Base-by-base conservation (phyloP, 2,797 vertebrate species). In the Centroberyx gerrardi region DNA sequence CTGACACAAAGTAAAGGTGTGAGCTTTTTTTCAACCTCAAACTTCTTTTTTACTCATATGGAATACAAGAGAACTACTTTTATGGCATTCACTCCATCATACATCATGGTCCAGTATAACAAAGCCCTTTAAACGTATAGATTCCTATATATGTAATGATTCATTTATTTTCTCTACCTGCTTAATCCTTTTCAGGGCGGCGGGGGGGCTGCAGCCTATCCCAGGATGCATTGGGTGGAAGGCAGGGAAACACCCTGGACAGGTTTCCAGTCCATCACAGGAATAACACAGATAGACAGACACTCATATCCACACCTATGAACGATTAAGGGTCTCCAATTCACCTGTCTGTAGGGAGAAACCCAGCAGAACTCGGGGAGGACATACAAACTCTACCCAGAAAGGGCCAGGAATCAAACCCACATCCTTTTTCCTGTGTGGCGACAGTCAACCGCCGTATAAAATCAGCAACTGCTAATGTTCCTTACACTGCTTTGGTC, bases 391-490 rank as follows among this genome's bases (percentile, higher is more conserved):
- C 62, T 38, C 59, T 33, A 68, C 33, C 58, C 51, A 42, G 56
- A 83, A 65, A 76, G 64, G 22, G 22, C 22, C 22, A 22, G 22
- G 22, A 74, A 53, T 58, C 53, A 66, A 68, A 62, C 65, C 69
- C 44, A 60, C 73, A 80, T 88, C 76, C 80, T 85, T 81, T 81
- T 79, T 70, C 83, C 60, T 78, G 72, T 58, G 9, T n/a, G 27
- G 3, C 22, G 28, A 28, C 52, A 27, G 12, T 54, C 1, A 52
- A 52, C n/a, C 18, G n/a, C 51, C 54, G 22, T 22, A 22, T 22
- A 22, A 22, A 74, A 62, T 69, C 59, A 58, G 59, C 31, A 38
- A 77, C 78, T 72, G 67, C 66, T 87, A 86, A 89, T 78, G 81
- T 86, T 65, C 80, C 76, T 62, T 82, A 67, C 58, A 27, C 69